A percentile compares a stretch with the other conserved stretches of the same genome.
These are phyloP conservation scores for Pristionchus japonicus DNA, from an alignment of 2,888 invertebrate genomes.

Conservation along the genomic window DNA sequence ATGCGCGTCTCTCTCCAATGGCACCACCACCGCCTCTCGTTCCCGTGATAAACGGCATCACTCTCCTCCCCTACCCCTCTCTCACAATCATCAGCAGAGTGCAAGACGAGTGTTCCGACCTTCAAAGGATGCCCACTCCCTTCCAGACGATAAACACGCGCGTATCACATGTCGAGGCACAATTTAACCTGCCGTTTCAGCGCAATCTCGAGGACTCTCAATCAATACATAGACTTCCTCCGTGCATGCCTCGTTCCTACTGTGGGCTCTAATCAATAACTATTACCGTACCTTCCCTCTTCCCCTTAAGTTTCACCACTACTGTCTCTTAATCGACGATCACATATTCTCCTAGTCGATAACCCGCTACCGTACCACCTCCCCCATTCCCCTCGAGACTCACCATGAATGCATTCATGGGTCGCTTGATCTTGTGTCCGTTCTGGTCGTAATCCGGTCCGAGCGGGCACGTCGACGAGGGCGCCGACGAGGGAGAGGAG, in stretches of 20 bases:
- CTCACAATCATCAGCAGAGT: background rate
- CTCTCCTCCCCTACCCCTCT: background rate
- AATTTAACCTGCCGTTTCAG: background rate
- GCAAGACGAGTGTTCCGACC: background rate
- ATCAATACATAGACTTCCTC: no score
- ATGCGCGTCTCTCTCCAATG: background rate
- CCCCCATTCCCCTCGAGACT: background rate
- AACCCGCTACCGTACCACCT: background rate
- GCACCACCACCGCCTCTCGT: background rate
- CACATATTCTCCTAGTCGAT: background rate
- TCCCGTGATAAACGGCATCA: background rate
- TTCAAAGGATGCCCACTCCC: background rate
- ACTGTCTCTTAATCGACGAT: background rate
- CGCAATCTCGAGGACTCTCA: no score
- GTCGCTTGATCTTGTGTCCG: slow-evolving; percentile 55
- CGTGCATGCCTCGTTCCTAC: no score
- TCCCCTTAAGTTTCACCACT: background rate
- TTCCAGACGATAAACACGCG: background rate
- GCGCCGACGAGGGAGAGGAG: background rate
- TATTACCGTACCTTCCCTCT: background rate
- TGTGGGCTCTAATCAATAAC: background rate
- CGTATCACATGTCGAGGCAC: background rate
- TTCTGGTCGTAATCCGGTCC: background rate
- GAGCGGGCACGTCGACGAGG: background rate
- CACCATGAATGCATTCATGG: slow-evolving; percentile 64